Evolutionary conservation across 2,888 invertebrate genomes (phyloP).

Genomic region (Margaritifera margaritifera): DNA sequence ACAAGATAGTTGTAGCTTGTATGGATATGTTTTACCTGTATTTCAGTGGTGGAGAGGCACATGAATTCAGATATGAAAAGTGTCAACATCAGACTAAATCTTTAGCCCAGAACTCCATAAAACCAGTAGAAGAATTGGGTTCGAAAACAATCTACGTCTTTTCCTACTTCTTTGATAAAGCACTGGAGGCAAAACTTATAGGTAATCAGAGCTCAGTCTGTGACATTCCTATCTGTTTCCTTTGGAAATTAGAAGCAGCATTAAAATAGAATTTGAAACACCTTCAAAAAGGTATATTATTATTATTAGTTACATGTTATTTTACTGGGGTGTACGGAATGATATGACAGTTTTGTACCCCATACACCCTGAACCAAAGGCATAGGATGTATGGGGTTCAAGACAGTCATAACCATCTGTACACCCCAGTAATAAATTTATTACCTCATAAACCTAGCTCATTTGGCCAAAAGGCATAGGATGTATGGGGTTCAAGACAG

Average conservation of each 20-base stretch:
- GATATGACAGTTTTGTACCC: too few species aligned
- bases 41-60: slow-evolving; percentile 25
- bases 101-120: slow-evolving; percentile 21
- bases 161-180: slow-evolving; percentile 95
- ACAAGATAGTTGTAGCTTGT: too few species aligned
- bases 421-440: too few species aligned
- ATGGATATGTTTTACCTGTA: slow-evolving; percentile 3
- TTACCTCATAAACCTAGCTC: too few species aligned
- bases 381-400: too few species aligned
- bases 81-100: slow-evolving; percentile 33
- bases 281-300: too few species aligned
- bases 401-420: too few species aligned
- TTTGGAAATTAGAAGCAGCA: not conserved
- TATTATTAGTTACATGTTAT: not conserved
- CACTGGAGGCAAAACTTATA: slow-evolving; percentile 88
- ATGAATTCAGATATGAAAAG: slow-evolving; percentile 16
- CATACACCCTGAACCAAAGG: too few species aligned
- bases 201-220: slow-evolving; percentile 60
- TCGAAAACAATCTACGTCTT: slow-evolving; percentile 84
- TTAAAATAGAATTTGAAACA: too few species aligned
- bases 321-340: too few species aligned
- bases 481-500: too few species aligned
- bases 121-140: slow-evolving; percentile 58
- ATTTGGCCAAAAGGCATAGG: too few species aligned
- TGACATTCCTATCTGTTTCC: slow-evolving; percentile 4